Percentiles rank a stretch among this genome's conserved stretches.
These are phyloP conservation scores for pig (Sus scrofa) DNA, from an alignment of 2,113 vertebrate species.

Conservation along the genomic window DNA sequence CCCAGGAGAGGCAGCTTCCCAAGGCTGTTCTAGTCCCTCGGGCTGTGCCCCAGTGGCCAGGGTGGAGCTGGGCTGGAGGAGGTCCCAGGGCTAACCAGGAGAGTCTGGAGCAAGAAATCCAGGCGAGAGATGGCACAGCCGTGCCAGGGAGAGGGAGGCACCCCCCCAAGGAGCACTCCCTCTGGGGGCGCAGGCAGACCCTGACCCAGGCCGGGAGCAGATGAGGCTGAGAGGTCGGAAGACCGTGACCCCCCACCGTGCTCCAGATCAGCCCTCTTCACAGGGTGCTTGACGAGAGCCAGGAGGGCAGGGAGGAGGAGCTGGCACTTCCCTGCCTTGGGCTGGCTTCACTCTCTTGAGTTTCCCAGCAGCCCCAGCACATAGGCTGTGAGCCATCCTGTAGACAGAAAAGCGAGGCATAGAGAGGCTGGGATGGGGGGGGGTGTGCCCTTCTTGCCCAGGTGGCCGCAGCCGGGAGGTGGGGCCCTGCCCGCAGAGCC, in stretches of 20 bases:
- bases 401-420: not conserved
- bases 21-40: not conserved
- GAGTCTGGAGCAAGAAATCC: not conserved
- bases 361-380: not conserved
- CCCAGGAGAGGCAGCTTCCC: not conserved
- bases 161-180: no score
- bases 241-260: not conserved
- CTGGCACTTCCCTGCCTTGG: not conserved
- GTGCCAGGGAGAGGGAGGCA: rapidly evolving
- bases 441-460: rapidly evolving
- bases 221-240: not conserved
- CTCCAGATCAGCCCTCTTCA: not conserved
- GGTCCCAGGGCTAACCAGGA: rapidly evolving
- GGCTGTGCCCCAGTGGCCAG: not conserved
- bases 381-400: not conserved
- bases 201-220: not conserved
- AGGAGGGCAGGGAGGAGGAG: rapidly evolving
- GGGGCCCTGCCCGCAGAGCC: rapidly evolving
- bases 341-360: not conserved
- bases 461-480: not conserved
- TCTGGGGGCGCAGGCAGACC: not conserved
- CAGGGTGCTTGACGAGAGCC: rapidly evolving
- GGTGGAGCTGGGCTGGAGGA: not conserved
- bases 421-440: not conserved
- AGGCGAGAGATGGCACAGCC: not conserved